Evolutionary conservation across 2,888 invertebrate genomes (phyloP), one percentile per base, ranked within the genome.

Genomic region (Mythimna lalbum): DNA sequence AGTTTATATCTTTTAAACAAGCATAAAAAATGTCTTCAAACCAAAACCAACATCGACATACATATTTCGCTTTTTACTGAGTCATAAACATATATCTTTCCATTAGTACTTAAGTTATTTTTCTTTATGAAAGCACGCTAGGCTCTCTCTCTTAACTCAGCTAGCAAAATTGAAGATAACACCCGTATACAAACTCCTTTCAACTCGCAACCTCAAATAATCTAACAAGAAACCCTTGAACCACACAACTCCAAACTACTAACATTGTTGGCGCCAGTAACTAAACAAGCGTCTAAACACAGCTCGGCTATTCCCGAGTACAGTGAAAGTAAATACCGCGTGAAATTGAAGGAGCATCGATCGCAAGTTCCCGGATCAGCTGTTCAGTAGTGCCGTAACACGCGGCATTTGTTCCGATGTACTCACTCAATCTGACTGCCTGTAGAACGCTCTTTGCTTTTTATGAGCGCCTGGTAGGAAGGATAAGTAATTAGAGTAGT

Each of bases 251-350:
- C 52, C 50, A 7, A 67, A 63, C 59, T 39, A 52, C 39, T 39
- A 68, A 63, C 33, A 60, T 60, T 53, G 64, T 65, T 75, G 57
- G 80, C 63, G 59, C 62, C 36, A 82, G 76, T 52, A 74, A 63
- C 57, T 72, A 49, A 63, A 50, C 68, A 66, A 72, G 59, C 57
- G 53, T 63, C 68, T 76, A 78, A 86, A 88, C 81, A 73, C 39
- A 78, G 82, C 89, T 85, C 73, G 56, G 60, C 60, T 66, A 66
- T 78, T 74, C 83, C 80, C 73, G 74, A 85, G 85, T 83, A 90
- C 89, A 91, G 88, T 88, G 86, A 86, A 90, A 92, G 91, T 91
- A 92, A 93, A 92, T 91, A 91, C 87, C 81, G 89, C 92, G 92
- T 90, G 91, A 91, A 91, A 92, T 92, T 90, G 91, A 90, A 90